A percentile compares a stretch with the other conserved stretches of the same genome.
These are phyloP conservation scores for Sporophila hypoxantha DNA, from an alignment of 2,113 vertebrate genomes.

Conservation along the genomic window DNA sequence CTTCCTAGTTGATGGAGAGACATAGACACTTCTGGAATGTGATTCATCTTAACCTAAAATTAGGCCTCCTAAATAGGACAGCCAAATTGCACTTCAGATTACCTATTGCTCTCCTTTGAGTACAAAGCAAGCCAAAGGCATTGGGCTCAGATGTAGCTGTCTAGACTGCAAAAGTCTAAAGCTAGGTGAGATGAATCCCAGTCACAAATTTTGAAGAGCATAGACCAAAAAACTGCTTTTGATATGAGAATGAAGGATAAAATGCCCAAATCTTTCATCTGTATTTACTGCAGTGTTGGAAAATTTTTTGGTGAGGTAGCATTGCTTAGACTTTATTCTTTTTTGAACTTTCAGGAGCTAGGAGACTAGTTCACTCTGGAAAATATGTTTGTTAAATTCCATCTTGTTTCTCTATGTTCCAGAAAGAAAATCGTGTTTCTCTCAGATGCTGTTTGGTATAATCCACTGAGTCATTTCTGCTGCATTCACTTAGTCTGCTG, in stretches of 20 bases:
- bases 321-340: not conserved
- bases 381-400: not conserved
- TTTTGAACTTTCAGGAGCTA: not conserved
- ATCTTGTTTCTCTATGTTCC: not conserved
- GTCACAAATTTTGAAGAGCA: not conserved
- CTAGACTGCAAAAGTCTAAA: not conserved
- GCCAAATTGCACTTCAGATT: conserved; percentile 4
- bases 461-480: not conserved
- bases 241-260: not conserved
- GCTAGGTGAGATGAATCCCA: not conserved
- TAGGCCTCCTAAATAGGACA: conserved; percentile 49
- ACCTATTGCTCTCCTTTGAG: conserved; percentile 35
- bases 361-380: not conserved
- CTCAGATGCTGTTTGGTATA: not conserved
- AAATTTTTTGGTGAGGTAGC: not conserved
- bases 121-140: not conserved
- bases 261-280: not conserved
- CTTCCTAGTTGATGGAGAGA: conserved; percentile 10
- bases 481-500: not conserved
- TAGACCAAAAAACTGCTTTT: not conserved
- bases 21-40: conserved; percentile 36
- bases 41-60: conserved; percentile 61
- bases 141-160: not conserved
- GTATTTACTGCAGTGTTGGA: not conserved
- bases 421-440: not conserved